Base-by-base conservation (phyloP, 1,140 invertebrate genomes). In the Berghia stephanieae region DNA sequence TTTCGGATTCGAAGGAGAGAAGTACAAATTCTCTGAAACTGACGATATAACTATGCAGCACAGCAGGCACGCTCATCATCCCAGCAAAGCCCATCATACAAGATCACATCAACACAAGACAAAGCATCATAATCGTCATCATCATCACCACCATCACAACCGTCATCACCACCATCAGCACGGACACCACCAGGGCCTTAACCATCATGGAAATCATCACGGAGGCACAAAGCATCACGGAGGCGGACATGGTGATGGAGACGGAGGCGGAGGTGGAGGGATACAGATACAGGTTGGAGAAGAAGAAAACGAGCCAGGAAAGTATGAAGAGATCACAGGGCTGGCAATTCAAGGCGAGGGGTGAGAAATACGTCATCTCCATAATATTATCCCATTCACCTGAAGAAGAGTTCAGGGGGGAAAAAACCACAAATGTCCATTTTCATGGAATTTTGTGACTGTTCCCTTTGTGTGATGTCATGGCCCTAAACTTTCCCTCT, bases 81-180 rank as follows among this genome's bases (percentile, higher is more conserved):
- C 77, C 18, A 77, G 77, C 68, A 78, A 81, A 55, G 78, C 80
- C 2, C 77, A 81, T 66, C 77, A 81, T 52, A 81, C 77, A 0
- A 67, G 80, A 13, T 81, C 80, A 8, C 77, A 81, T 34, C 77
- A 78, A 21, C 66, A 52, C 21, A 69, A 78, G n/a, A 10, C 68
- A 10, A 52, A 60, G 24, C 77, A 75, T 67, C 70, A 75, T 52
- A 49, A 34, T 24, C 42, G 67, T 4, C 18, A 43, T 3, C 63
- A 57, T 18, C 74, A 72, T 36, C 67, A 75, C 52, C 80, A 78
- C 44, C 73, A 70, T 52, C 80, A 81, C 63, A 36, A 81, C 74
- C 76, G 78, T 27, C 71, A 44, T 18, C 71, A 72, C 52, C 71
- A 49, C 43, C 55, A 71, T 13, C 49, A 31, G n/a, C 68, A 77